Evolutionary conservation across 2,113 vertebrate genomes (phyloP).

Genomic region (Protobothrops flavoviridis): DNA sequence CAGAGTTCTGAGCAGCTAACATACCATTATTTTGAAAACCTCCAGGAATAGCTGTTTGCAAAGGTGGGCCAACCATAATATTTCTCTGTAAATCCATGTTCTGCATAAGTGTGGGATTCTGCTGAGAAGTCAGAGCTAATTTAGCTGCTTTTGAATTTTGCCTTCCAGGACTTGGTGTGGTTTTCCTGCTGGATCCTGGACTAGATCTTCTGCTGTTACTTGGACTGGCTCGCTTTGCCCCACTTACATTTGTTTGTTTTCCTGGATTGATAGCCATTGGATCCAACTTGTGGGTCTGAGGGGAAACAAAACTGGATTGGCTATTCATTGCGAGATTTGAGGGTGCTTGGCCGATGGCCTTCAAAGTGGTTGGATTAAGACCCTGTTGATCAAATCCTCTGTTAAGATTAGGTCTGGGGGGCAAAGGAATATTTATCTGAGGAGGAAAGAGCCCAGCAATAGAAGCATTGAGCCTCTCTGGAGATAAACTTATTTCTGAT

Average conservation of each 20-base stretch:
- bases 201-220: slow-evolving; percentile 93
- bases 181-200: slow-evolving; percentile 91
- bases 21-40: slow-evolving; percentile 73
- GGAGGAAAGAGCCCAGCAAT: slow-evolving; percentile 98
- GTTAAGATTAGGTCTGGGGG: slow-evolving; percentile 88
- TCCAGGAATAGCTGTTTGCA: slow-evolving; percentile 72
- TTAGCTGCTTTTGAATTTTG: slow-evolving; percentile 88
- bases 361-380: slow-evolving; percentile 96
- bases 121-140: slow-evolving; percentile 75
- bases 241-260: slow-evolving; percentile 80
- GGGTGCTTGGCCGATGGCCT: slow-evolving; percentile 97
- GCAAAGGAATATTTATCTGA: slow-evolving; percentile 98
- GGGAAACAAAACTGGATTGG: slow-evolving; percentile 70
- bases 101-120: slow-evolving; percentile 78
- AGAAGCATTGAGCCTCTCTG: slow-evolving; percentile 96
- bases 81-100: slow-evolving; percentile 81
- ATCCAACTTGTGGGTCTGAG: slow-evolving; percentile 77
- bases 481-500: slow-evolving; percentile 96
- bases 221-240: slow-evolving; percentile 90
- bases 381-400: slow-evolving; percentile 98
- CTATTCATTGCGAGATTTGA: slow-evolving; percentile 78
- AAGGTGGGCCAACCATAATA: slow-evolving; percentile 76
- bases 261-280: slow-evolving; percentile 79
- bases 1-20: slow-evolving; percentile 73
- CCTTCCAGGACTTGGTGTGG: slow-evolving; percentile 91